A percentile compares a stretch with the other conserved stretches of the same genome.
phyloP scores from a whole-genome alignment of 2,888 invertebrate species.

The Orthosia incerta region DNA sequence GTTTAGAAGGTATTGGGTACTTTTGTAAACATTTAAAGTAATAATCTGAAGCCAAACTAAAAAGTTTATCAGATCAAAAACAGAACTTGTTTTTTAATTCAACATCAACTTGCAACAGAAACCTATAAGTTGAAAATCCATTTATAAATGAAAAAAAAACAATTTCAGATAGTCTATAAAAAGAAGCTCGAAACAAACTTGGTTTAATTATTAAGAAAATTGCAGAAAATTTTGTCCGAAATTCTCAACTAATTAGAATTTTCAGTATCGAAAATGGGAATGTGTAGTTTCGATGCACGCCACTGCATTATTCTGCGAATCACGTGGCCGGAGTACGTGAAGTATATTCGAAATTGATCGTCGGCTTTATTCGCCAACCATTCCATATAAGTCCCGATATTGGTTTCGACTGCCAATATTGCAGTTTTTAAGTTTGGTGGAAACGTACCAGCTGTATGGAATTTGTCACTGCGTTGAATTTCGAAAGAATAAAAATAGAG shows the following conservation, averaged over 20 bases:
- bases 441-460: constrained; percentile 40
- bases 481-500: constrained; percentile 34
- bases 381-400: too few relatives aligned
- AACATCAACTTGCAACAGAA: background rate
- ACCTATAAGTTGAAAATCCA: background rate
- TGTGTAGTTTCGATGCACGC: constrained; percentile 43
- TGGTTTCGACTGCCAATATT: constrained; percentile 65
- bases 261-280: constrained; percentile 37
- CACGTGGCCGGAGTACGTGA: constrained; percentile 65
- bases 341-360: constrained; percentile 65
- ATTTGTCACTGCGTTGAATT: constrained; percentile 24
- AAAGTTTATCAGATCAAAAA: background rate
- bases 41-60: background rate
- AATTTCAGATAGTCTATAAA: constrained; percentile 7
- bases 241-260: constrained; percentile 42
- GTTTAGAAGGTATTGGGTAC: background rate
- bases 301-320: constrained; percentile 61
- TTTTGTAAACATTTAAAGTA: background rate
- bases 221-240: constrained; percentile 19
- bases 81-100: background rate
- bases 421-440: constrained; percentile 68
- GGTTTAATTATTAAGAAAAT: constrained; percentile 32
- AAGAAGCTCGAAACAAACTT: constrained; percentile 16
- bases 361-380: constrained; percentile 57
- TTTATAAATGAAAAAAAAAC: background rate